Base-by-base conservation (phyloP, 1,140 invertebrate species). In the Globodera ellingtonae region DNA sequence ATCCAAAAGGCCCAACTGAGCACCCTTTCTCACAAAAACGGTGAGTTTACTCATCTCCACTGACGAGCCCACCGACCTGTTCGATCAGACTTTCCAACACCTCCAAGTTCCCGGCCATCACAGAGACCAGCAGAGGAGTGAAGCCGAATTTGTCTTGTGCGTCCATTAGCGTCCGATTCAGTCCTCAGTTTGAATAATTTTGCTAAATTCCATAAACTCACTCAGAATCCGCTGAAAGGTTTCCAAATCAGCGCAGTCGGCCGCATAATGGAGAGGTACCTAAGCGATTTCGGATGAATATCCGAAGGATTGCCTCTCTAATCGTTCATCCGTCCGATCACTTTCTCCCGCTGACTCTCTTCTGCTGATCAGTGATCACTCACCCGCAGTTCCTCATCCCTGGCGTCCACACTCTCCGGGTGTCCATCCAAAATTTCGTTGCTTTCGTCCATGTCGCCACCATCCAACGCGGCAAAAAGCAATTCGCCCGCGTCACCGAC, bases 1-100 rank as follows among this genome's bases (percentile, higher is more conserved):
- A 90, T 98, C 97, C 75, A 94, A 91, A 56, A 93, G 93, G 89
- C 94, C 94, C 67, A 98, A 93, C 87, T 97, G 93, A 10, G 95
- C 95, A 46, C 90, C 90, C 79, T 18, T n/a, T 18, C 10, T 9
- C 65, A 77, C 46, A 10, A 56, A 21, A 50, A 52, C 18, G 44
- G n/a, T 62, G 6, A 47, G 71, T 35, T 15, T 48, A 65, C 24
- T 48, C 48, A 48, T 44, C 48, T 65, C 65, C 44, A 35, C 35
- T 35, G 35, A 35, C 35, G 35, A 35, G 35, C 35, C 47, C 7
- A n/a, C 24, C 71, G 35, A 74, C 78, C 71, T 85, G 87, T 65
- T 90, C 86, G 9, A 91, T 75, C 69, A 91, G 82, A 48, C 90
- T 83, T 52, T 88, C 82, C 3, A 90, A 81, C 48, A 91, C 74